Base-by-base conservation (phyloP, 2,888 invertebrate genomes). In the Aleiodes testaceus region DNA sequence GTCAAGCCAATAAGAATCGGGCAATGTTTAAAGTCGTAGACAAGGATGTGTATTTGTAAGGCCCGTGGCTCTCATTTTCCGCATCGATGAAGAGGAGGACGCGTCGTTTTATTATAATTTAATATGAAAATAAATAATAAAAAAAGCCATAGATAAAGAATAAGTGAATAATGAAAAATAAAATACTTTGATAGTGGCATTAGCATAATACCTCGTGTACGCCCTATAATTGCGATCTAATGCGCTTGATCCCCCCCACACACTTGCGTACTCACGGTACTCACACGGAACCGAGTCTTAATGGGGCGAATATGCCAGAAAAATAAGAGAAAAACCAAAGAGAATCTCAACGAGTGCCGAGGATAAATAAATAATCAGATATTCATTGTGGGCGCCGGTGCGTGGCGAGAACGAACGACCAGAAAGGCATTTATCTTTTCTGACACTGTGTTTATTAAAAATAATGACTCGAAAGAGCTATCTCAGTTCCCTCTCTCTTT, bases 361-460 rank as follows among this genome's bases (percentile, higher is more conserved):
- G 75, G 75, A 79, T 78, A 78, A 78, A 79, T 79, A 79, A 79
- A 79, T 79, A 78, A 78, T 77, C 77, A 74, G 76, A 77, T 75
- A 66, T 75, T 78, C 79, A 78, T 79, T 78, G 78, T 78, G 70
- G 69, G 75, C 69, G 69, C 65, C 55, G 45, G 52, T 69, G 69
- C 50, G 36, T 55, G 63, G 68, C 55, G 67, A 70, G 70, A 22
- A 61, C 70, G 52, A 73, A 77, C 75, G 78, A 79, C 74, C 77
- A 79, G 78, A 80, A 80, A 77, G 77, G 78, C 80, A 82, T 81
- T 82, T 82, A 81, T 80, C 81, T 78, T 76, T 73, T 73, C 79
- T 79, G 80, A 80, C 79, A 80, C 78, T 79, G 78, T 80, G 82
- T 84, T 84, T 84, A 84, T 84, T 84, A 84, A 84, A 84, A 84